Percentiles rank a stretch among this genome's conserved stretches.
Evolutionary conservation across 2,888 invertebrate species (phyloP).

Genomic region (Mesorhabditis sp.): DNA sequence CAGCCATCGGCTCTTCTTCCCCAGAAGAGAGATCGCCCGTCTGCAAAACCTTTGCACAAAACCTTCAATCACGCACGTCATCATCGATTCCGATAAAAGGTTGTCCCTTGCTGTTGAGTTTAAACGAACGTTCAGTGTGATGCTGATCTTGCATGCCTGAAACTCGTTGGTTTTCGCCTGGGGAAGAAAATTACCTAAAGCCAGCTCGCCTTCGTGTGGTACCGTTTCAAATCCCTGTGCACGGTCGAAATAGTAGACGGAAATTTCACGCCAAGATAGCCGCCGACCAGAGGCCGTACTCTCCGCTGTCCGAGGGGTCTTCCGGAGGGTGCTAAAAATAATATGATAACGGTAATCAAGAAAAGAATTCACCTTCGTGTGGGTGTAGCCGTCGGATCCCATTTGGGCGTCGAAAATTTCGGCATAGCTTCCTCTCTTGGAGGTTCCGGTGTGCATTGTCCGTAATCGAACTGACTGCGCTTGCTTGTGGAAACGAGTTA

Average conservation of each 20-base stretch:
- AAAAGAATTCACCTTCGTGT: neutral
- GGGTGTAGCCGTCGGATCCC: neutral
- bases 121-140: constrained; percentile 17
- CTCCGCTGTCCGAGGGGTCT: neutral
- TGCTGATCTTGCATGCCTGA: constrained; percentile 18
- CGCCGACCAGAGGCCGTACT: neutral
- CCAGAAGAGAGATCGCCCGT: neutral
- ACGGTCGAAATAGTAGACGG: constrained; percentile 22
- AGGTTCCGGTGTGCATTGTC: no score
- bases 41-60: neutral
- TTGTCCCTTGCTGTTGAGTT: constrained; percentile 13
- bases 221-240: constrained; percentile 16
- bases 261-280: constrained; percentile 4
- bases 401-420: neutral
- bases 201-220: constrained; percentile 18
- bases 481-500: no score
- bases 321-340: neutral
- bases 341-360: neutral
- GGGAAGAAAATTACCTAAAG: constrained; percentile 12
- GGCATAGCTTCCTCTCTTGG: neutral
- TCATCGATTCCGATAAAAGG: constrained; percentile 15
- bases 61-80: constrained; percentile 7
- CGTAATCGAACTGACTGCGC: no score
- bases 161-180: neutral
- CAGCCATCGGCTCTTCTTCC: neutral